Base-by-base conservation (phyloP, 2,113 vertebrate species). In the Bambusicola thoracicus region DNA sequence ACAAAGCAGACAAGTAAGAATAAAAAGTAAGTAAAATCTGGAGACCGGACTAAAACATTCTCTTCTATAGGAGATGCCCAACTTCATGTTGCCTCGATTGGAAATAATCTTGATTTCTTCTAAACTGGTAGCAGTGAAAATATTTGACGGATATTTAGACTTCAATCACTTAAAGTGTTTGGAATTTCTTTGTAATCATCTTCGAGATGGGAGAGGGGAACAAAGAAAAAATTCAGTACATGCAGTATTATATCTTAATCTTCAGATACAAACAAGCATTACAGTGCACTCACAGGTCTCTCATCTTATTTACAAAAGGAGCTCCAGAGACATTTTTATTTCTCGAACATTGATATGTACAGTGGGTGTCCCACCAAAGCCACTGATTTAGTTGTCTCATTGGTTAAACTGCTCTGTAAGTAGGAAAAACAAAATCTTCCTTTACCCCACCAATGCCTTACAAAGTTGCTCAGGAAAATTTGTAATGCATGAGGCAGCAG, bases 401-500 rank as follows among this genome's bases (percentile, higher is more conserved):
- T 72, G 25, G 24, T 55, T 84, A 49, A 74, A 78, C 22, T 79
- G 30, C 68, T 76, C 63, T 81, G 70, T 87, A 89, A 94, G 69
- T 36, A 84, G 61, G 38, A 91, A 81, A 96, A 92, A 12, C 8
- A 85, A 89, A 85, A 89, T 83, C 38, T 67, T 81, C 34, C 36
- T 59, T n/a, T 73, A 66, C 27, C 8, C 38, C n/a, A 74, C 19
- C n/a, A 86, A 32, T 32, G 40, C 43, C 70, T 83, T 89, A 43
- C 4, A 15, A 74, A 91, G 51, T 82, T 84, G 40, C 49, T 94
- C 62, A n/a, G 53, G 81, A 88, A 89, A 89, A 89, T 74, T 89
- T 79, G 36, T 87, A 79, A 91, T 62, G 62, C 58, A 49, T 53
- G 34, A 86, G 73, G 76, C 38, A 92, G 74, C 44, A 93, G 61